Conservation (phyloP, 2,888 invertebrate genomes). For the Agonopterix subpropinquella region DNA sequence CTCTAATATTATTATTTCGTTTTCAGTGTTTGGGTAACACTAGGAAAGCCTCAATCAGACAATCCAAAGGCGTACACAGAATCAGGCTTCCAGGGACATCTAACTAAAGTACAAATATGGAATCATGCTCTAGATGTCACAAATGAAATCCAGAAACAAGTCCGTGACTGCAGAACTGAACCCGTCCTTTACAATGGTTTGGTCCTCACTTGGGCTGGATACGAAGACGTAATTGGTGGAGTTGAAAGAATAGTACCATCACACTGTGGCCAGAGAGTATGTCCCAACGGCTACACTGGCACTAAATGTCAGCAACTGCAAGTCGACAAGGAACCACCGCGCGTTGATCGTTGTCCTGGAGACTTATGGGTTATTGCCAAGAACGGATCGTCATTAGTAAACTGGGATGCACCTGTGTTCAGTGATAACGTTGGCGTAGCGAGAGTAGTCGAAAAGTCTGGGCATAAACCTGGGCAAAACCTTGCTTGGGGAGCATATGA, state of each 20-base stretch:
- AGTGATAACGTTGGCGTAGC: slow-evolving; percentile 91
- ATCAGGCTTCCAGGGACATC: slow-evolving; percentile 95
- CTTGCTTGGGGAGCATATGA: slow-evolving; percentile 94
- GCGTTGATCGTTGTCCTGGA: slow-evolving; percentile 92
- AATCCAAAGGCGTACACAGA: slow-evolving; percentile 89
- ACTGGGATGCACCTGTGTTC: slow-evolving; percentile 94
- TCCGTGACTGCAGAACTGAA: slow-evolving; percentile 93
- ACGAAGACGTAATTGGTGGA: slow-evolving; percentile 90
- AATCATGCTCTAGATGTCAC: slow-evolving; percentile 92
- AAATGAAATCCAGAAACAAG: slow-evolving; percentile 95
- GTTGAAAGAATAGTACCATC: slow-evolving; percentile 95
- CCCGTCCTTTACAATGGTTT: slow-evolving; percentile 92
- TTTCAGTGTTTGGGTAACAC: slow-evolving; percentile 91
- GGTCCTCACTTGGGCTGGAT: slow-evolving; percentile 94
- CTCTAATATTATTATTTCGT: background rate
- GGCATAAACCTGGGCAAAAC: slow-evolving; percentile 91
- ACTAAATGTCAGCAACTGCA: slow-evolving; percentile 88
- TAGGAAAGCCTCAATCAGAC: slow-evolving; percentile 91
- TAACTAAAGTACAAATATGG: slow-evolving; percentile 97
- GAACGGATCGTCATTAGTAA: slow-evolving; percentile 92
- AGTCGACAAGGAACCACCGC: slow-evolving; percentile 90
- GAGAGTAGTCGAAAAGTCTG: slow-evolving; percentile 87
- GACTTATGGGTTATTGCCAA: slow-evolving; percentile 96
- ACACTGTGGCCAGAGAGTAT: slow-evolving; percentile 91
- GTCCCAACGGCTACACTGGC: slow-evolving; percentile 91